A percentile compares a stretch with the other conserved stretches of the same genome.
Evolutionary conservation across 2,797 vertebrate species (phyloP).

Genomic region (Peromyscus nudipes): DNA sequence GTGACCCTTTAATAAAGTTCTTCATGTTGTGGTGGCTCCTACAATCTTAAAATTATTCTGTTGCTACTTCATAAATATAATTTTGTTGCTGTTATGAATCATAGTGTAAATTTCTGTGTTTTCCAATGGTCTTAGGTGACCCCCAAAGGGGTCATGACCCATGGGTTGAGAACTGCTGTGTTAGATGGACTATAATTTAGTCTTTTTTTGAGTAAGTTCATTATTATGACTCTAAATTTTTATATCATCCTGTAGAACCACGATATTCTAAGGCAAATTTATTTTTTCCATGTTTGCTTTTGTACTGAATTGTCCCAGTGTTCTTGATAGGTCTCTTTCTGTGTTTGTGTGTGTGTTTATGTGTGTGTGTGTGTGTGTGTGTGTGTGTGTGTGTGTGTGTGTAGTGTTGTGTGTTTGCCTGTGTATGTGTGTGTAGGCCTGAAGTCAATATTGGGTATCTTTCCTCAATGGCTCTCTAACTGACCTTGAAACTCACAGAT

Average conservation of each 20-base stretch:
- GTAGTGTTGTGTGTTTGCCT: background rate
- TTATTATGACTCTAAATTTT: constrained; percentile 37
- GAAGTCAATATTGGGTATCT: background rate
- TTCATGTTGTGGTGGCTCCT: background rate
- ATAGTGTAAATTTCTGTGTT: background rate
- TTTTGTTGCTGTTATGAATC: background rate
- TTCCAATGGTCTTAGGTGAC: background rate
- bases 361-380: background rate
- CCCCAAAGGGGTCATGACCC: background rate
- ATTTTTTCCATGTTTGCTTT: background rate
- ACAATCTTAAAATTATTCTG: background rate
- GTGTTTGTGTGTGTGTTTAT: background rate
- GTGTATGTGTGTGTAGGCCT: background rate
- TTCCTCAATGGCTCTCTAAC: background rate
- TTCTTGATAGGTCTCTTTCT: background rate
- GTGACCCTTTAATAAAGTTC: background rate
- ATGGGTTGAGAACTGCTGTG: background rate
- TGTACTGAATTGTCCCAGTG: background rate
- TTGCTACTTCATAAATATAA: background rate
- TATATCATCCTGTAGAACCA: constrained; percentile 12
- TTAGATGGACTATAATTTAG: constrained; percentile 28
- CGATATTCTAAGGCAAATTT: constrained; percentile 24
- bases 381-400: background rate
- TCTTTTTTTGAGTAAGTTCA: constrained; percentile 30
- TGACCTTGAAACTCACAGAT: background rate